phyloP scores from a whole-genome alignment of 2,888 invertebrate species.

The Dynastes hyllus region DNA sequence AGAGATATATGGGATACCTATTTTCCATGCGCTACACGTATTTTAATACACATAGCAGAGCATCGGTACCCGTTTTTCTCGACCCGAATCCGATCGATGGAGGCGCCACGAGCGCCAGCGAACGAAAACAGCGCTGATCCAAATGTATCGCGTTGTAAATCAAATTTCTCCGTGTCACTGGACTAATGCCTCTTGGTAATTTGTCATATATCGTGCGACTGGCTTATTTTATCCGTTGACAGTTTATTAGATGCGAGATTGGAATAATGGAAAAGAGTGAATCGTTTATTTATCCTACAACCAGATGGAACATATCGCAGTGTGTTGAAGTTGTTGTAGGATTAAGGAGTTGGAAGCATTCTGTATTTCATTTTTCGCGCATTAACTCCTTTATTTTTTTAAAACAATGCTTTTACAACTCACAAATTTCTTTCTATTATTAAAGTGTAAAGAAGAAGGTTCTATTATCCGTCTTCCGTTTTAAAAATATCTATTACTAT shows the following conservation, averaged over 20 bases:
- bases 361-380: too few relatives aligned
- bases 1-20: too few relatives aligned
- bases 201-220: slow-evolving; percentile 1
- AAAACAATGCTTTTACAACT: too few relatives aligned
- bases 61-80: neutral
- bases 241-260: slow-evolving; percentile 9
- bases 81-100: slow-evolving; percentile 10
- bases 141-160: slow-evolving; percentile 24
- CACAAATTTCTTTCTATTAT: neutral
- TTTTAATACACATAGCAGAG: too few relatives aligned
- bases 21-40: too few relatives aligned
- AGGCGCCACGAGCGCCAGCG: neutral
- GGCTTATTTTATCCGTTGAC: slow-evolving; percentile 17
- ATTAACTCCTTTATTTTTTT: too few relatives aligned
- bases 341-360: neutral
- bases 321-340: neutral
- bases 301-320: neutral
- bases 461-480: neutral
- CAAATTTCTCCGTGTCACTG: slow-evolving; percentile 28
- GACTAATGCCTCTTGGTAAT: slow-evolving; percentile 6
- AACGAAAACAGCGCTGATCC: slow-evolving; percentile 4
- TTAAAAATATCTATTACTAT: too few relatives aligned
- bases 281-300: slow-evolving; percentile 1
- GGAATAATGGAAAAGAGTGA: neutral
- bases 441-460: neutral